phyloP scores from a whole-genome alignment of 2,888 invertebrate species.

The Ophion ventricosus region DNA sequence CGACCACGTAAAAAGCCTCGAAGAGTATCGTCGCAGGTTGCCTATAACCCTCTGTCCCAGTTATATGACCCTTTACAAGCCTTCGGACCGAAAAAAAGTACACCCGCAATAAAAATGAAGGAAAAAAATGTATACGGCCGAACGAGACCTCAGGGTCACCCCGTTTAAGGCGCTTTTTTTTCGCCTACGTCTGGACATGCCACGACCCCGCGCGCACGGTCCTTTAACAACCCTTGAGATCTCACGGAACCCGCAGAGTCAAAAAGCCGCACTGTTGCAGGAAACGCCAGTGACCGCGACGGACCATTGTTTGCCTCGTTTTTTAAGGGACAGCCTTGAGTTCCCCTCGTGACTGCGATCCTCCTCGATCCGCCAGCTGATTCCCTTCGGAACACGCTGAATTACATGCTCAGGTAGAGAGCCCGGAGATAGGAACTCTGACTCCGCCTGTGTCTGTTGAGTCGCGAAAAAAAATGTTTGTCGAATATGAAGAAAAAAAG shows the following conservation, averaged over 20 bases:
- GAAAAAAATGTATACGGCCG: constrained; percentile 52
- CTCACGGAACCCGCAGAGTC: constrained; percentile 69
- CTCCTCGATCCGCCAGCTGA: constrained; percentile 25
- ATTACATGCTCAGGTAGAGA: constrained; percentile 27
- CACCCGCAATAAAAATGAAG: constrained; percentile 60
- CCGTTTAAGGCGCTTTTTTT: constrained; percentile 69
- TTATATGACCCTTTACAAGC: constrained; percentile 69
- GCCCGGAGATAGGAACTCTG: not conserved
- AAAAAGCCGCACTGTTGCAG: constrained; percentile 81
- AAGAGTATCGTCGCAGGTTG: constrained; percentile 61
- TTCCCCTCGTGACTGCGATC: constrained; percentile 39
- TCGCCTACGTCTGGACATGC: constrained; percentile 66
- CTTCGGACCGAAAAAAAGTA: constrained; percentile 40
- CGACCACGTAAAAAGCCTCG: constrained; percentile 30
- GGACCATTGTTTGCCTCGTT: constrained; percentile 71
- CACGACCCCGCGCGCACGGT: constrained; percentile 57
- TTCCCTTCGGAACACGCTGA: constrained; percentile 23
- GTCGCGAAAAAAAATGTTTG: not conserved
- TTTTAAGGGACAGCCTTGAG: constrained; percentile 64
- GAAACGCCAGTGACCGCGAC: constrained; percentile 74
- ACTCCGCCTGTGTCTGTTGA: not conserved
- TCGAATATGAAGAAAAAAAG: not conserved
- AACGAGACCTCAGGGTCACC: constrained; percentile 61
- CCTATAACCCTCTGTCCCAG: constrained; percentile 59
- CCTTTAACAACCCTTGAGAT: constrained; percentile 82